phyloP scores from a whole-genome alignment of 2,797 vertebrate species.

The Paedocypris micromegethes region DNA sequence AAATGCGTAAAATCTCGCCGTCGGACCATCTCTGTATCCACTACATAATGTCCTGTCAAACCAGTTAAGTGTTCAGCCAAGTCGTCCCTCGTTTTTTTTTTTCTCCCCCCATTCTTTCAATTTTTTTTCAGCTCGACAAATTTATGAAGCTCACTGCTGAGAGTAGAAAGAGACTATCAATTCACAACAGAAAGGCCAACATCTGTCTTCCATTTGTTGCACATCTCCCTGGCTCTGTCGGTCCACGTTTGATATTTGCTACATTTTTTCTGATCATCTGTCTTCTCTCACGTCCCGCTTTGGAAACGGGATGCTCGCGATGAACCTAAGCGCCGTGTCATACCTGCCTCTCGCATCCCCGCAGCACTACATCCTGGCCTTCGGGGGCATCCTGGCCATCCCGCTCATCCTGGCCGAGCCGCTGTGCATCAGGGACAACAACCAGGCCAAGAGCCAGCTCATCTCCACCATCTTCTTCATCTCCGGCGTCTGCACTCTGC shows the following conservation, averaged over 20 bases:
- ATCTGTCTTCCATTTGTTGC: slow-evolving; percentile 49
- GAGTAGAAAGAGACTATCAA: slow-evolving; percentile 47
- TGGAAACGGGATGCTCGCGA: slow-evolving; percentile 10
- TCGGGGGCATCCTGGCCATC: slow-evolving; percentile 74
- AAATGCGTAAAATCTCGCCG: slow-evolving; percentile 7
- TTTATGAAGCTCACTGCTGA: slow-evolving; percentile 41
- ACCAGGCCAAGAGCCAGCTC: slow-evolving; percentile 70
- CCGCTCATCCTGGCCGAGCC: slow-evolving; percentile 75
- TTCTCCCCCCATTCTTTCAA: no score
- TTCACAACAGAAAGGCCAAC: slow-evolving; percentile 38
- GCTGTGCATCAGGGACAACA: slow-evolving; percentile 72
- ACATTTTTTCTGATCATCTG: slow-evolving; percentile 34
- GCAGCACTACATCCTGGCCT: slow-evolving; percentile 76
- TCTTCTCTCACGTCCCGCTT: slow-evolving; percentile 16
- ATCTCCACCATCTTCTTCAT: slow-evolving; percentile 79
- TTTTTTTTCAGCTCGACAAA: slow-evolving; percentile 22
- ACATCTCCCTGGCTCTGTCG: slow-evolving; percentile 28
- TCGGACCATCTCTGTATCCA: not conserved
- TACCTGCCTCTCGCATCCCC: not conserved
- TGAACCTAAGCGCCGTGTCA: slow-evolving; percentile 6
- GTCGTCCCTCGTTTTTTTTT: not conserved
- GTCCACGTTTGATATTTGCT: slow-evolving; percentile 26
- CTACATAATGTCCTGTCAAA: slow-evolving; percentile 9
- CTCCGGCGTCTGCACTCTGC: slow-evolving; percentile 70
- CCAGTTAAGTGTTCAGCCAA: slow-evolving; percentile 1